These are phyloP conservation scores for Oncorhynchus tshawytscha DNA, from an alignment of 2,113 vertebrate genomes.

Conservation along the genomic window DNA sequence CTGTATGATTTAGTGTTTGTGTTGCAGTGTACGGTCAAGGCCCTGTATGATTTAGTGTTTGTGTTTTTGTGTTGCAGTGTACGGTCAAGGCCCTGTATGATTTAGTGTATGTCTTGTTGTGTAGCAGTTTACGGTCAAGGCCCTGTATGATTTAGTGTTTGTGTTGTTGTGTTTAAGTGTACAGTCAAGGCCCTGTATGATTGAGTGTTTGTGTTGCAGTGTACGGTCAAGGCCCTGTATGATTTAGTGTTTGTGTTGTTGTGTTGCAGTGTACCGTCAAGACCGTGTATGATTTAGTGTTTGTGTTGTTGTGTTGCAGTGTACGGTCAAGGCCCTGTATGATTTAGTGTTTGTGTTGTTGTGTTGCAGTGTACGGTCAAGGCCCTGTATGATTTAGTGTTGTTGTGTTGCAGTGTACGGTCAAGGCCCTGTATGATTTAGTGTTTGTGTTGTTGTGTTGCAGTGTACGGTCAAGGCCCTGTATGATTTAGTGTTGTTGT, in stretches of 20 bases:
- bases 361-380: constrained; percentile 25
- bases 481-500: background rate
- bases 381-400: background rate
- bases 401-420: constrained; percentile 71
- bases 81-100: constrained; percentile 85
- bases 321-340: no score
- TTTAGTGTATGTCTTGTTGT: background rate
- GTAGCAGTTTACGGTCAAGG: constrained; percentile 26
- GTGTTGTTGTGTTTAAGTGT: constrained; percentile 64
- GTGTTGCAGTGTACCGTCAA: constrained; percentile 79
- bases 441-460: background rate
- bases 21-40: constrained; percentile 26
- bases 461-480: constrained; percentile 27
- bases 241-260: constrained; percentile 1
- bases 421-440: constrained; percentile 82
- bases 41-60: background rate
- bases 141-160: background rate
- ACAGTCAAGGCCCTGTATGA: constrained; percentile 85
- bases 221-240: no score
- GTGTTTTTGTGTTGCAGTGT: constrained; percentile 65
- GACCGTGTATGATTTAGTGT: constrained; percentile 79
- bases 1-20: no score
- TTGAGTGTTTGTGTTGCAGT: constrained; percentile 26
- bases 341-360: no score
- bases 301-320: constrained; percentile 30